Evolutionary conservation across 1,140 invertebrate genomes (phyloP).

Genomic region (Hyles vespertilio): DNA sequence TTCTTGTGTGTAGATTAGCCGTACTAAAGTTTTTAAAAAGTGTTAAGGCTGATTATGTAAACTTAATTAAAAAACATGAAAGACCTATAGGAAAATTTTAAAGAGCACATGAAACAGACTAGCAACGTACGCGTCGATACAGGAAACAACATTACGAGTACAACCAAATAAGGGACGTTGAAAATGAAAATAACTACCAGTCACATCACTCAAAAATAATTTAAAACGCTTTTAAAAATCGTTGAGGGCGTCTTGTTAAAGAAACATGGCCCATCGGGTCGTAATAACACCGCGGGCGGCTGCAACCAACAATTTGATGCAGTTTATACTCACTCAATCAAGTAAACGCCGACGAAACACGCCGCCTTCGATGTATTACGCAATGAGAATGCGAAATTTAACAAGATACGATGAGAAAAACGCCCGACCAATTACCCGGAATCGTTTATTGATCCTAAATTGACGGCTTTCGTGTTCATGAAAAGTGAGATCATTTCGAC

Average conservation of each 20-base stretch:
- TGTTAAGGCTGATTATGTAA: too few relatives aligned
- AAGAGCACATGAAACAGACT: too few relatives aligned
- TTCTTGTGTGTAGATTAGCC: too few relatives aligned
- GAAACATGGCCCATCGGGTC: slow-evolving; percentile 27
- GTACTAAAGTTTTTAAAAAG: too few relatives aligned
- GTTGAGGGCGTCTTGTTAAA: slow-evolving; percentile 25
- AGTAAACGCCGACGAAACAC: slow-evolving; percentile 26
- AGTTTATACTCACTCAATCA: slow-evolving; percentile 51
- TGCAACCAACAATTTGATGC: slow-evolving; percentile 48
- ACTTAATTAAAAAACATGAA: too few relatives aligned
- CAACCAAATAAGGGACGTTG: slow-evolving; percentile 2
- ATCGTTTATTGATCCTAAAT: slow-evolving; percentile 1
- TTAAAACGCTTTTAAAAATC: not conserved
- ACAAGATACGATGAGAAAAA: not conserved
- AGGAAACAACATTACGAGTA: not conserved
- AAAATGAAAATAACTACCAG: slow-evolving; percentile 21
- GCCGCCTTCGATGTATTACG: not conserved
- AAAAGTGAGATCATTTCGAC: not conserved
- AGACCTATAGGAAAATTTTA: too few relatives aligned
- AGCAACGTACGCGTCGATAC: not conserved
- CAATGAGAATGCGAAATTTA: not conserved
- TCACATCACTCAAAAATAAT: slow-evolving; percentile 12
- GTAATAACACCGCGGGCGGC: slow-evolving; percentile 38
- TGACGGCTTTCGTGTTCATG: not conserved
- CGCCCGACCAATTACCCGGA: not conserved